These are phyloP conservation scores for Myotis brandtii DNA, from an alignment of 2,113 vertebrate species.

Conservation along the genomic window DNA sequence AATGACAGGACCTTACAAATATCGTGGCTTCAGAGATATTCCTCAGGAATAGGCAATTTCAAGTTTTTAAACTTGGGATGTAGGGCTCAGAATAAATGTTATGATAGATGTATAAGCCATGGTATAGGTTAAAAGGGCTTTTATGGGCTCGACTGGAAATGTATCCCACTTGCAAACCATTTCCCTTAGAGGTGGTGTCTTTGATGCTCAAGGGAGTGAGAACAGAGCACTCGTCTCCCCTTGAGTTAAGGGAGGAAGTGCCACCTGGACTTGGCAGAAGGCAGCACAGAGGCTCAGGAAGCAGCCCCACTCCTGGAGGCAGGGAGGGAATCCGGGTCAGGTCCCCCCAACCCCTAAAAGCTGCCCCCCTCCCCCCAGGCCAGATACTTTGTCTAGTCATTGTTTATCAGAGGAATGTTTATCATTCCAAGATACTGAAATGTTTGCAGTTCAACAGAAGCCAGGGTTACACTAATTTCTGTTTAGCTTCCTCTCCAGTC, in stretches of 20 bases:
- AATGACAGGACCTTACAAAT: not conserved
- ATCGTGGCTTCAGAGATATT: not conserved
- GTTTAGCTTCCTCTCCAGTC: slow-evolving; percentile 91
- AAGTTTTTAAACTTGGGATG: not conserved
- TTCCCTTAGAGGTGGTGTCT: not conserved
- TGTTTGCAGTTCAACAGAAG: slow-evolving; percentile 51
- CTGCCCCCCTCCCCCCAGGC: accelerated
- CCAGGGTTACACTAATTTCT: slow-evolving; percentile 82
- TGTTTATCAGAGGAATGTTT: not conserved
- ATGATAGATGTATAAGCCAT: not conserved
- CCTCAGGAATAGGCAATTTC: not conserved
- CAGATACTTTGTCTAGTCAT: not conserved
- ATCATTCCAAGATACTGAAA: not conserved
- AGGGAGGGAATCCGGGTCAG: not conserved
- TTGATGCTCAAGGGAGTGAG: not conserved
- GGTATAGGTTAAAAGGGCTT: not conserved
- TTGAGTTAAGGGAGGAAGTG: not conserved
- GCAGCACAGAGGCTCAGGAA: not conserved
- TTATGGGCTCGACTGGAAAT: not conserved
- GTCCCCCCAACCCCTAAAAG: no score
- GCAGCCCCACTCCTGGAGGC: not conserved
- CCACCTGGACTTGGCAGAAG: not conserved
- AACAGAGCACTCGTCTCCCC: not conserved
- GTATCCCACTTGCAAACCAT: not conserved
- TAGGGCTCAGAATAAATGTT: not conserved